A percentile compares a stretch with the other conserved stretches of the same genome.
phyloP scores from a whole-genome alignment of 2,888 invertebrate genomes.

The Fabriciana adippe region DNA sequence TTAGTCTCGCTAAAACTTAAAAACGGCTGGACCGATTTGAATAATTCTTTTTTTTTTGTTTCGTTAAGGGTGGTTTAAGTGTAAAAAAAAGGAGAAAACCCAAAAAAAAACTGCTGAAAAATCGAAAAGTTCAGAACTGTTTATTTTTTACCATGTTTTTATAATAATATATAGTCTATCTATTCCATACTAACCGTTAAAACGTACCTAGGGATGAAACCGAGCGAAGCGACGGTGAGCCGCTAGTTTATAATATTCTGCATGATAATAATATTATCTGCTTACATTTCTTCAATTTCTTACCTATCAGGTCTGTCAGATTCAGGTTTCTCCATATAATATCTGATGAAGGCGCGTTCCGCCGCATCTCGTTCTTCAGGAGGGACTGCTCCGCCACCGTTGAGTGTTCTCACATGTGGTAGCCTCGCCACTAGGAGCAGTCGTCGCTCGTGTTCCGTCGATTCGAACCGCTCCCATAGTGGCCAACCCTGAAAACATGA shows the following conservation, averaged over 20 bases:
- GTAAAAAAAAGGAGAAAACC: too few species aligned
- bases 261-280: not conserved
- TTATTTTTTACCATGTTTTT: too few species aligned
- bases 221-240: too few species aligned
- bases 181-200: not conserved
- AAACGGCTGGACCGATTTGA: too few species aligned
- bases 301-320: constrained; percentile 91
- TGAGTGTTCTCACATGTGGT: constrained; percentile 92
- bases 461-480: constrained; percentile 89
- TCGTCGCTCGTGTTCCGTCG: constrained; percentile 93
- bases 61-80: too few species aligned
- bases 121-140: too few species aligned
- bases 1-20: too few species aligned
- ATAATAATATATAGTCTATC: too few species aligned
- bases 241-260: not conserved
- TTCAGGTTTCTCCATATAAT: constrained; percentile 94
- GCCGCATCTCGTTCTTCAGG: constrained; percentile 94
- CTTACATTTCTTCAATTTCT: not conserved
- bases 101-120: too few species aligned
- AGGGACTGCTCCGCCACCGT: constrained; percentile 93
- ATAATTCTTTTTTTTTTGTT: too few species aligned
- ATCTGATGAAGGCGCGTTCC: constrained; percentile 95
- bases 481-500: constrained; percentile 84
- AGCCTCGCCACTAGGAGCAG: constrained; percentile 93
- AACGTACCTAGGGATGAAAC: too few species aligned